These are phyloP conservation scores for Lycocerus yunnanus DNA, from an alignment of 2,888 invertebrate species.

Conservation along the genomic window DNA sequence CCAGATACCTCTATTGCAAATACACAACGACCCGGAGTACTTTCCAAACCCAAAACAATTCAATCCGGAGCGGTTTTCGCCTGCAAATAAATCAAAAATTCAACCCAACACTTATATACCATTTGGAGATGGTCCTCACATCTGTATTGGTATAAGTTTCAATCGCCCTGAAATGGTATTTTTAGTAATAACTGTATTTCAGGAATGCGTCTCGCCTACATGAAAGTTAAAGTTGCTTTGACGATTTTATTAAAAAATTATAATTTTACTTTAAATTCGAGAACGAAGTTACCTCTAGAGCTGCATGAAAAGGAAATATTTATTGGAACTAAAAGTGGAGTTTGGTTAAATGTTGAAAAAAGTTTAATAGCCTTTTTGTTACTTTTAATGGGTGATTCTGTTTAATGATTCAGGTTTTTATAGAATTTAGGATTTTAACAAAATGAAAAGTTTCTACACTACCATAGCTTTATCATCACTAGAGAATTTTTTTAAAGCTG, in stretches of 20 bases:
- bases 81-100: conserved; percentile 56
- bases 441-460: too few species aligned
- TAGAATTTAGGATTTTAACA: too few species aligned
- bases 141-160: conserved; percentile 59
- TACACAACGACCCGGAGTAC: conserved; percentile 43
- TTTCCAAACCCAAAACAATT: conserved; percentile 64
- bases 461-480: too few species aligned
- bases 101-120: conserved; percentile 54
- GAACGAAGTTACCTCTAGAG: not conserved
- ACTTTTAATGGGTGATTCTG: too few species aligned
- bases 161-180: fast-evolving
- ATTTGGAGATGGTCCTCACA: conserved; percentile 63
- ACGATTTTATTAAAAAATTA: not conserved
- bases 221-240: not conserved
- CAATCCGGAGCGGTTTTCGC: conserved; percentile 64
- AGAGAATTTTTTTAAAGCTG: too few species aligned
- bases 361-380: too few species aligned
- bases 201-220: not conserved
- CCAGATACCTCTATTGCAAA: conserved; percentile 38
- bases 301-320: not conserved
- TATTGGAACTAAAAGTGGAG: not conserved
- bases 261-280: not conserved
- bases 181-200: not conserved
- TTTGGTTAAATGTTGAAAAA: not conserved
- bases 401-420: too few species aligned